These are phyloP conservation scores for Eumacrocentrus americanus DNA, from an alignment of 2,888 invertebrate species.

Conservation along the genomic window DNA sequence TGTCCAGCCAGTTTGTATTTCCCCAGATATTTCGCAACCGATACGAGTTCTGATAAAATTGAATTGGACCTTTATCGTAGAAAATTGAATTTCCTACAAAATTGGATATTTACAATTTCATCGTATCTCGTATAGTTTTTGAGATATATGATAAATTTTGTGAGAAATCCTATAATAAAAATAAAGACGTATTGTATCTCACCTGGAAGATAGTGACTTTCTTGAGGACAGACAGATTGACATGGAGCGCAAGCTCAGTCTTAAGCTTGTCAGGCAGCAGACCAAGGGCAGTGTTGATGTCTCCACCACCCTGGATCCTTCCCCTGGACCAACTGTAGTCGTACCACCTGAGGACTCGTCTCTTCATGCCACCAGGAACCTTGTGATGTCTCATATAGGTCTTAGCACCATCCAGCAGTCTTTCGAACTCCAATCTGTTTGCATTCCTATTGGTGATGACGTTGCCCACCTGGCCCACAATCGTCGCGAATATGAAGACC, in stretches of 20 bases:
- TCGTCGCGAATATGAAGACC: conserved; percentile 97
- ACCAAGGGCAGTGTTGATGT: conserved; percentile 93
- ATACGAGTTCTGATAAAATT: no score
- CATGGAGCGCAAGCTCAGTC: conserved; percentile 94
- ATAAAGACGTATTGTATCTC: no score
- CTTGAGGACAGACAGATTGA: conserved; percentile 92
- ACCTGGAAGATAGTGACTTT: conserved; percentile 83
- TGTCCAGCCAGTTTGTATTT: no score
- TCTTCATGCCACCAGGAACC: conserved; percentile 94
- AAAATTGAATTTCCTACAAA: no score
- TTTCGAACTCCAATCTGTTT: conserved; percentile 92
- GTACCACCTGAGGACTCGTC: conserved; percentile 95
- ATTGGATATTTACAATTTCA: no score
- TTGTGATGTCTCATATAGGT: conserved; percentile 98
- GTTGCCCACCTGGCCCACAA: conserved; percentile 97
- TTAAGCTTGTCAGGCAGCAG: conserved; percentile 94
- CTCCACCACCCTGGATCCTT: conserved; percentile 92
- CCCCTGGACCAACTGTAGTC: conserved; percentile 98
- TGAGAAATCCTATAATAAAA: no score
- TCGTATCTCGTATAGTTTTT: no score
- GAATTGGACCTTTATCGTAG: no score
- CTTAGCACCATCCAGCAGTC: conserved; percentile 93
- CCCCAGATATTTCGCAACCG: no score
- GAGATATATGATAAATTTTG: no score
- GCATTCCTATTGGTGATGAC: conserved; percentile 97